These are phyloP conservation scores for Apodemia mormo DNA, from an alignment of 2,888 invertebrate genomes.

Conservation along the genomic window DNA sequence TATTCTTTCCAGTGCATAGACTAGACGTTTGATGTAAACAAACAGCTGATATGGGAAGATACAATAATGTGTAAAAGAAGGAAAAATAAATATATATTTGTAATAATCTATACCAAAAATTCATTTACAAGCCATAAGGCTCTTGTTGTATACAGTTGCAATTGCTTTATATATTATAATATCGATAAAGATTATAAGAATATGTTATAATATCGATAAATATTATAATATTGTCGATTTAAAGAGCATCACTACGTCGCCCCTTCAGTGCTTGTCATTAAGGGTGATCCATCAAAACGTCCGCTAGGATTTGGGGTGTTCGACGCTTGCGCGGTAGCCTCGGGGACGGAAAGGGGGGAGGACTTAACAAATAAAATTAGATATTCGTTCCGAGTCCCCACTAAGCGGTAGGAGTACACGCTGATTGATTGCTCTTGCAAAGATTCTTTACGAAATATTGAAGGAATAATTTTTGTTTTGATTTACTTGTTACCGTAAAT, in stretches of 20 bases:
- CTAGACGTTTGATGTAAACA: no score
- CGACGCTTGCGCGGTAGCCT: conserved; percentile 65
- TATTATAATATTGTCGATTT: neutral
- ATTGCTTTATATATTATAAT: no score
- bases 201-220: conserved; percentile 22
- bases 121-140: no score
- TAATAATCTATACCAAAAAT: no score
- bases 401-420: conserved; percentile 66
- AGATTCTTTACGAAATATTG: conserved; percentile 40
- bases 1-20: no score
- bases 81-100: no score
- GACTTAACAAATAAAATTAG: conserved; percentile 76
- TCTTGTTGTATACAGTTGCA: no score
- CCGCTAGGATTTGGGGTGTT: conserved; percentile 78
- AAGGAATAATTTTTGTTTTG: conserved; percentile 41
- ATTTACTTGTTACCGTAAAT: neutral
- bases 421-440: conserved; percentile 73
- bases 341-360: conserved; percentile 42
- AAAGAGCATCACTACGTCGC: conserved; percentile 51
- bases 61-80: no score
- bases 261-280: conserved; percentile 79
- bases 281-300: conserved; percentile 82
- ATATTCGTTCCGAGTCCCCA: conserved; percentile 78
- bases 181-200: no score
- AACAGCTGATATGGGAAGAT: no score